These are phyloP conservation scores for Catocala nupta DNA, from an alignment of 2,888 invertebrate species.

Conservation along the genomic window DNA sequence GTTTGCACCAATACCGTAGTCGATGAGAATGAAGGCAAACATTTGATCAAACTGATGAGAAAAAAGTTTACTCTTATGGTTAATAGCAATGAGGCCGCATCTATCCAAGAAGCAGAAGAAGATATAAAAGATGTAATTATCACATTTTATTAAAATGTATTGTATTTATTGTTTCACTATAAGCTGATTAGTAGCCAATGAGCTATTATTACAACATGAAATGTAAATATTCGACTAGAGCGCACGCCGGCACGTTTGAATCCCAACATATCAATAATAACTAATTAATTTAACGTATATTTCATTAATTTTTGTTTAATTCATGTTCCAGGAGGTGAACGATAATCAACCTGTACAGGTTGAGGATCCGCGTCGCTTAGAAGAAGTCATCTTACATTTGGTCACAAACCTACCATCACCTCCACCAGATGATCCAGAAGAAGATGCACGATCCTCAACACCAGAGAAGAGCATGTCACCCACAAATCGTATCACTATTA, in stretches of 20 bases:
- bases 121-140: constrained; percentile 57
- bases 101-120: constrained; percentile 38
- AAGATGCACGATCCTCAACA: not conserved
- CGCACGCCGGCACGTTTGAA: no score
- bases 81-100: constrained; percentile 48
- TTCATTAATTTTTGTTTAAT: constrained; percentile 3
- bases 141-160: not conserved
- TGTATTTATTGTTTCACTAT: no score
- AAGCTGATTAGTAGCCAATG: no score
- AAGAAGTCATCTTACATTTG: constrained; percentile 90
- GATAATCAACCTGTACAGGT: constrained; percentile 71
- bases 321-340: constrained; percentile 54
- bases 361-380: constrained; percentile 90
- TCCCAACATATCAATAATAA: no score
- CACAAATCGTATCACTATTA: constrained; percentile 60
- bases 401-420: constrained; percentile 74
- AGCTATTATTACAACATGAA: no score
- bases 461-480: constrained; percentile 29
- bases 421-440: constrained; percentile 30
- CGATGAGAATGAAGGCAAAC: constrained; percentile 90
- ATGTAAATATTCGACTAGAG: no score
- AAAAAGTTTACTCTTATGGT: constrained; percentile 89
- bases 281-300: no score
- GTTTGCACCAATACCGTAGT: constrained; percentile 94
- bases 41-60: constrained; percentile 91